Evolutionary conservation across 2,797 vertebrate genomes (phyloP), one percentile per base, ranked within the genome.

Genomic region (Xenopus petersii): DNA sequence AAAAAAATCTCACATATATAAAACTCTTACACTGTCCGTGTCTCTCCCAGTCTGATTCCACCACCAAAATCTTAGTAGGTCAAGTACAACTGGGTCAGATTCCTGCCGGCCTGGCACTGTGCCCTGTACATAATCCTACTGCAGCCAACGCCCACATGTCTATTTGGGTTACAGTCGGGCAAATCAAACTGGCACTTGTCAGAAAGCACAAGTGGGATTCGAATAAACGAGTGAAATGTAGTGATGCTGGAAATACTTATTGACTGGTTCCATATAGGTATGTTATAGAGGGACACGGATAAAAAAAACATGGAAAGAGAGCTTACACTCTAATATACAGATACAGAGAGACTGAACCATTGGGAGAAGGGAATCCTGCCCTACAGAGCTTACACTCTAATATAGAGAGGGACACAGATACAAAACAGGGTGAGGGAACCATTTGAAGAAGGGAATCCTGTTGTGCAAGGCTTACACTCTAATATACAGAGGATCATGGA

Each of bases 71-170:
- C 10, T 56, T 73, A 69, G 21, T 73, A 78, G 76, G 71, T 70
- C 76, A 78, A 36, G 67, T 64, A 36, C 1, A 78, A 73, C n/a
- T 70, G 65, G 76, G 76, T 78, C 71, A 78, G 11, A 69, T 78
- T 64, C 24, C 49, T 11, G 24, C 67, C 71, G 65, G 73, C 60
- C 71, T 78, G 75, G 66, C 66, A 64, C 49, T 15, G 66, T 42
- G 71, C 71, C 75, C 33, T 54, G 71, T 24, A 54, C 3, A 54
- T 16, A 11, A 12, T 9, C 60, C 51, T 21, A 13, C 26, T 30
- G 26, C 26, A 2, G 71, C 54, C 66, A 73, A 58, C 65, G 8
- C 61, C 71, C 51, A 70, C 5, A 0, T 48, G 36, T 21, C 47
- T 21, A 56, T 33, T 17, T 56, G 54, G 54, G 13, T 56, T 56